phyloP scores from a whole-genome alignment of 2,797 vertebrate genomes.

The Mergus octosetaceus region DNA sequence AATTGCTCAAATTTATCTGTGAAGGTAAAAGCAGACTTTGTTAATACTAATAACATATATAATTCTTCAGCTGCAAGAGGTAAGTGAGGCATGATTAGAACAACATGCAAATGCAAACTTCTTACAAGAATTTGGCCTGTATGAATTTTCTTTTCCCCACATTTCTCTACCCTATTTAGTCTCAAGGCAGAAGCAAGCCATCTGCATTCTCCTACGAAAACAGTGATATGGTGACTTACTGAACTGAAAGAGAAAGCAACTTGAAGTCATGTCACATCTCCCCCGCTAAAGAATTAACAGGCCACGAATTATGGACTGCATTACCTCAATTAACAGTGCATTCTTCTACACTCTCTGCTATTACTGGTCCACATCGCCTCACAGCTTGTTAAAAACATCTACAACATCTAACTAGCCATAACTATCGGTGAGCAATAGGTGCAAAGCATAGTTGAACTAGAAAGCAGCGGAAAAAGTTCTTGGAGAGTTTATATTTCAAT shows the following conservation, averaged over 20 bases:
- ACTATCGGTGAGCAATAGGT: neutral
- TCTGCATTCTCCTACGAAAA: neutral
- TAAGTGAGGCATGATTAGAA: neutral
- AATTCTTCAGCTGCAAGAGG: neutral
- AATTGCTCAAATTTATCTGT: constrained; percentile 99
- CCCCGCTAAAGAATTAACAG: neutral
- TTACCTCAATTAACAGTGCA: neutral
- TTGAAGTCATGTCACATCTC: neutral
- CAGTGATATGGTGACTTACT: neutral
- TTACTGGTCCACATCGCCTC: neutral
- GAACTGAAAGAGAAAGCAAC: constrained; percentile 38
- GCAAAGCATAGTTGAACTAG: neutral
- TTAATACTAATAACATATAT: neutral
- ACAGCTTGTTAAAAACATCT: neutral
- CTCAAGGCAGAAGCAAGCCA: neutral
- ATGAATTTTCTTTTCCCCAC: neutral
- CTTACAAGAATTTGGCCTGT: neutral
- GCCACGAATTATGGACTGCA: neutral
- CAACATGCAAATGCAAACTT: neutral
- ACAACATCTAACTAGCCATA: neutral
- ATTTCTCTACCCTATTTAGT: neutral
- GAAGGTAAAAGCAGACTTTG: constrained; percentile 50
- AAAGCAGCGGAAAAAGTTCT: neutral
- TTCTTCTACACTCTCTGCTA: neutral
- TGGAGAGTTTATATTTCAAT: neutral